Conservation (phyloP, 2,113 vertebrate species). For the Xiphophorus hellerii region DNA sequence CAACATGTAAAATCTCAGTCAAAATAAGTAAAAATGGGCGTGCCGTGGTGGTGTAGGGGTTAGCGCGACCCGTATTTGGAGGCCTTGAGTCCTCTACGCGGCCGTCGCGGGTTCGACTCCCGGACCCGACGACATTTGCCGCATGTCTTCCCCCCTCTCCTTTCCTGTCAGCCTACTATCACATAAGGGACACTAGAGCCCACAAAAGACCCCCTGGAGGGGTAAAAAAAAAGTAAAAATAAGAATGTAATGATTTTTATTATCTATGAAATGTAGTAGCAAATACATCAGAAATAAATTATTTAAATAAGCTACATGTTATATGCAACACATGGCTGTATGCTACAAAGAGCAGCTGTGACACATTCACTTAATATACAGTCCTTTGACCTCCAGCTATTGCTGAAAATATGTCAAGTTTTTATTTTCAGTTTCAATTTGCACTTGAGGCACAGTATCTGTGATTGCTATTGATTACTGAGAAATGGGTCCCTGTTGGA, state of each 20-base stretch:
- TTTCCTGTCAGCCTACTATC: too few species aligned
- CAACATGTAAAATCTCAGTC: neutral
- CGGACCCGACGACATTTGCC: too few species aligned
- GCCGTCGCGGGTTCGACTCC: too few species aligned
- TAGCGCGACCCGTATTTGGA: too few species aligned
- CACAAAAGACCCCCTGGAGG: too few species aligned
- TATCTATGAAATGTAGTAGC: too few species aligned
- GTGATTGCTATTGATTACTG: conserved; percentile 20
- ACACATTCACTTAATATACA: neutral
- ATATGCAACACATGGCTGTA: neutral
- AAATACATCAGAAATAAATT: neutral
- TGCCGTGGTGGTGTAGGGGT: too few species aligned
- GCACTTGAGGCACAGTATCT: conserved; percentile 6
- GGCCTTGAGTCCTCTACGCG: too few species aligned
- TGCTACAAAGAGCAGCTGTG: neutral
- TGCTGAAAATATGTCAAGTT: neutral
- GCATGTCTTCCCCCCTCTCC: too few species aligned
- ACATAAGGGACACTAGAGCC: too few species aligned
- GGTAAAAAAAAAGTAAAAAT: neutral
- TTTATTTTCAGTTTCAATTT: conserved; percentile 17
- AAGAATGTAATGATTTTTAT: neutral
- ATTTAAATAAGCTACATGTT: too few species aligned
- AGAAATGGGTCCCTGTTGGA: conserved; percentile 17
- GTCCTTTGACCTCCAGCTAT: conserved; percentile 4
- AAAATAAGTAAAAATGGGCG: neutral